Conservation (phyloP, 2,888 invertebrate genomes). For the Diarsia dahlii region DNA sequence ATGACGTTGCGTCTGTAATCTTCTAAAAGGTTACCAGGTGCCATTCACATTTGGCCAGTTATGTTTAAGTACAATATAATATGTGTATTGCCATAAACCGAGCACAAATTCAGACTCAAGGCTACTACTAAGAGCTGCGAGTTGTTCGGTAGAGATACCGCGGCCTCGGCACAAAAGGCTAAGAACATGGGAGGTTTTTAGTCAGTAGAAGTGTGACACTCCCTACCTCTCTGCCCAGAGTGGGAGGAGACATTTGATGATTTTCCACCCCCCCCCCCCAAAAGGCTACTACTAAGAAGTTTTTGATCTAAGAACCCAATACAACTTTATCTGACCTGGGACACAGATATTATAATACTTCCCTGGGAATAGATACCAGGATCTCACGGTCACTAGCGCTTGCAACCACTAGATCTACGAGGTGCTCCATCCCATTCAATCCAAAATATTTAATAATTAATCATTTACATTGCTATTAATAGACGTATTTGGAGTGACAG, state of each 20-base stretch:
- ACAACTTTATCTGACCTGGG: not conserved
- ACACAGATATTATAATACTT: too few relatives aligned
- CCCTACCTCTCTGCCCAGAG: too few relatives aligned
- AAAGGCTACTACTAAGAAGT: not conserved
- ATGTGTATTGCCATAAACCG: not conserved
- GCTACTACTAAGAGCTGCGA: too few relatives aligned
- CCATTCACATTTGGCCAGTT: not conserved
- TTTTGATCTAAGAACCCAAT: not conserved
- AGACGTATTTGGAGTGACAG: not conserved
- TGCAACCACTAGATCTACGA: not conserved
- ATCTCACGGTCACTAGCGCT: not conserved
- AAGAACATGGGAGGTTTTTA: too few relatives aligned
- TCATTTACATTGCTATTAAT: constrained; percentile 9
- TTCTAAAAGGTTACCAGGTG: not conserved
- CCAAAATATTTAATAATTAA: not conserved
- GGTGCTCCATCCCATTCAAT: not conserved
- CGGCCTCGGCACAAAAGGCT: too few relatives aligned
- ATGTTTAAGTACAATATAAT: not conserved
- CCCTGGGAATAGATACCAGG: not conserved
- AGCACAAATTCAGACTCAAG: not conserved
- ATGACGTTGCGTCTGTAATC: not conserved
- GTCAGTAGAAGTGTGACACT: too few relatives aligned
- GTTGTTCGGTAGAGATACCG: too few relatives aligned
- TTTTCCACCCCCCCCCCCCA: too few relatives aligned
- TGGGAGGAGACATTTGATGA: too few relatives aligned